Evolutionary conservation across 2,113 vertebrate species (phyloP).

Genomic region (Colaptes auratus): DNA sequence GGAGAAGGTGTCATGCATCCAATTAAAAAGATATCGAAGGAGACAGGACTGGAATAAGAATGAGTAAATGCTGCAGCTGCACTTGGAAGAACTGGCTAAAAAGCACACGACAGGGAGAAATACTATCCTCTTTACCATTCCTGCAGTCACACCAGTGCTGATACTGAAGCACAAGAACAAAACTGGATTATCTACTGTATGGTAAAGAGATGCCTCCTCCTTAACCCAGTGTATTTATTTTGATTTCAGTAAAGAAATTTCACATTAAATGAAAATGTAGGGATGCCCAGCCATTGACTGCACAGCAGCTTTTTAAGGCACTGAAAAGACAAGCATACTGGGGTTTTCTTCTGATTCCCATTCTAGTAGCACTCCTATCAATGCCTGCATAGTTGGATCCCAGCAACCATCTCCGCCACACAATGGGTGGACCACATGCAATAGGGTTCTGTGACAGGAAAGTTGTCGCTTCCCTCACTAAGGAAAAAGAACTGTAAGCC

Average conservation of each 20-base stretch:
- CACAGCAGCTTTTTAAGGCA: neutral
- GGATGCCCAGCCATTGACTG: neutral
- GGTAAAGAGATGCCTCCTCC: neutral
- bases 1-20: neutral
- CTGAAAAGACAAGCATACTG: neutral
- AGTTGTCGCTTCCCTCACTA: neutral
- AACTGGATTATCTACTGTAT: neutral
- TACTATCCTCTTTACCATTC: neutral
- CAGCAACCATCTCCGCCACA: neutral
- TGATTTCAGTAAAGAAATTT: neutral
- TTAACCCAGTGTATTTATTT: neutral
- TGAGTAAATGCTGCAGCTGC: neutral
- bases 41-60: conserved; percentile 23
- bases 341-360: neutral
- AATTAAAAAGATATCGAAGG: neutral
- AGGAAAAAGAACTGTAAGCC: neutral
- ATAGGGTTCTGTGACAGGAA: fast-evolving
- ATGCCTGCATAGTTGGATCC: fast-evolving
- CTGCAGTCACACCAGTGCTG: neutral
- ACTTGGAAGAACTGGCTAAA: neutral
- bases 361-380: neutral
- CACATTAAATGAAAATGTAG: neutral
- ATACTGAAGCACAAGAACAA: neutral
- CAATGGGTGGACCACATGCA: neutral
- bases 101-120: neutral